These are phyloP conservation scores for Cryptotermes secundus DNA, from an alignment of 1,140 invertebrate genomes.

Conservation along the genomic window DNA sequence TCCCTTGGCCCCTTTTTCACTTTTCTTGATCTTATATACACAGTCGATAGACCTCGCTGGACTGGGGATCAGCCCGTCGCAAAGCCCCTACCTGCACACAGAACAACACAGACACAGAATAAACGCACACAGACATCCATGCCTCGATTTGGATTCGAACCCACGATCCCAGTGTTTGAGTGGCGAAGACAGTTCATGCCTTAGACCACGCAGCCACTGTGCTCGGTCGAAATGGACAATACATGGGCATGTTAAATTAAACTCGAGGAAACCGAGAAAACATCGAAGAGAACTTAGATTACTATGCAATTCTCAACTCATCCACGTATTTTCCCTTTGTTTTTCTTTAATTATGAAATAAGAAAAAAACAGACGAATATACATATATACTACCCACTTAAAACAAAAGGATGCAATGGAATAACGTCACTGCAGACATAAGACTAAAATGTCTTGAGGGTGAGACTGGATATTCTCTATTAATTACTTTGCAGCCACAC, in stretches of 20 bases:
- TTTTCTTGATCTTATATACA: too few species aligned
- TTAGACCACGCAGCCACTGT: too few species aligned
- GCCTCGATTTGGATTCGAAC: too few species aligned
- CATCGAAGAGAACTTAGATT: neutral
- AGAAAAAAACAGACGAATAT: neutral
- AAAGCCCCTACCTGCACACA: too few species aligned
- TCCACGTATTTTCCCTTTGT: constrained; percentile 11
- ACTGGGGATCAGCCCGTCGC: too few species aligned
- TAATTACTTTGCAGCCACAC: constrained; percentile 9
- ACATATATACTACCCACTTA: neutral
- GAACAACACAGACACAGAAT: too few species aligned
- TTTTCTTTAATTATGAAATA: neutral
- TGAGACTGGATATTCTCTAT: neutral
- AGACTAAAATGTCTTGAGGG: constrained; percentile 10
- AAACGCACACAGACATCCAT: too few species aligned
- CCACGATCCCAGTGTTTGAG: too few species aligned
- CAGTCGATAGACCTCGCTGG: too few species aligned
- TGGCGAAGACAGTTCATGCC: too few species aligned
- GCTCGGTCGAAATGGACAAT: neutral
- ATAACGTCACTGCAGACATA: neutral
- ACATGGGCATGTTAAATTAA: neutral
- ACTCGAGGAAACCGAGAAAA: neutral
- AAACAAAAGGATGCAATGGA: neutral
- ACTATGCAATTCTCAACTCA: neutral
- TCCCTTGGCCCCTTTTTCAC: too few species aligned